Evolutionary conservation across 2,888 invertebrate genomes (phyloP).

Genomic region (Melinaea menophilus): DNA sequence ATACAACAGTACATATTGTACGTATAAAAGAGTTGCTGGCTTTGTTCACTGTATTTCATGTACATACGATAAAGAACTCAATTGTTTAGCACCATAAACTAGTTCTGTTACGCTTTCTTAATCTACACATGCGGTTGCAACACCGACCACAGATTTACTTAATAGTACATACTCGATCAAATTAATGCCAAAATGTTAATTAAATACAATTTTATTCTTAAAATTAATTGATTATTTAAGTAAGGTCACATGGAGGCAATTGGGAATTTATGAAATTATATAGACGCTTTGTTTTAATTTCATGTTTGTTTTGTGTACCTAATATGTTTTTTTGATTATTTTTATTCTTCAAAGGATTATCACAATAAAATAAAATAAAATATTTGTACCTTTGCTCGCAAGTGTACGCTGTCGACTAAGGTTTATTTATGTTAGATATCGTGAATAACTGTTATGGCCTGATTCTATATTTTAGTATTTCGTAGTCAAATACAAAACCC

Average conservation of each 20-base stretch:
- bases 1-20: background rate
- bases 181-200: background rate
- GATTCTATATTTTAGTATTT: constrained; percentile 44
- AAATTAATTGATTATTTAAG: no score
- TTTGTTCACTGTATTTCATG: background rate
- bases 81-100: constrained; percentile 38
- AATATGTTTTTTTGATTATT: background rate
- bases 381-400: background rate
- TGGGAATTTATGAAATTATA: no score
- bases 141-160: constrained; percentile 20
- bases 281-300: no score
- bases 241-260: no score
- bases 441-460: constrained; percentile 47
- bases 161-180: constrained; percentile 14
- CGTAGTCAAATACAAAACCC: constrained; percentile 3
- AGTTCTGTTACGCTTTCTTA: constrained; percentile 58
- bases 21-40: background rate
- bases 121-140: constrained; percentile 27
- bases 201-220: background rate
- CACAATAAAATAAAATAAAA: background rate
- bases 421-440: constrained; percentile 21
- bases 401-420: constrained; percentile 14
- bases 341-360: background rate
- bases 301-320: no score
- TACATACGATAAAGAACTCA: constrained; percentile 17